phyloP scores from a whole-genome alignment of 2,797 vertebrate species.

The Meriones psammophilus region DNA sequence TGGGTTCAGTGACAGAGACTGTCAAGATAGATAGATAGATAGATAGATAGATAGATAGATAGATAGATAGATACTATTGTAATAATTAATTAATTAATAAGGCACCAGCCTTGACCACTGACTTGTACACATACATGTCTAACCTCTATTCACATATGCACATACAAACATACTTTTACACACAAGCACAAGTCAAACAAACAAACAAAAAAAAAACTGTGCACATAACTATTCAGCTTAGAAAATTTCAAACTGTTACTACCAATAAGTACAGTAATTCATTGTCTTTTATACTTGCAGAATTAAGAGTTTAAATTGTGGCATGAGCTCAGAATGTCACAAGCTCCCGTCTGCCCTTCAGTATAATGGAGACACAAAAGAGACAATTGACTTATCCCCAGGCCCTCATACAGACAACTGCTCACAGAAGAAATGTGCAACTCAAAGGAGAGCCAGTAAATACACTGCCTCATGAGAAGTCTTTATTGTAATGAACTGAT shows the following conservation, averaged over 20 bases:
- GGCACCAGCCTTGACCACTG: not conserved
- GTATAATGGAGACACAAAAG: not conserved
- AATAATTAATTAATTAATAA: not conserved
- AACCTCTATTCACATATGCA: not conserved
- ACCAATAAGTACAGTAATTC: not conserved
- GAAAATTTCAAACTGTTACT: not conserved
- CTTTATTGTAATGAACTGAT: constrained; percentile 35
- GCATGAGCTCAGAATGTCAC: not conserved
- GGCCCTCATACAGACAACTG: not conserved
- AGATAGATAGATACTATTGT: too few species aligned
- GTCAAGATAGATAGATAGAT: not conserved
- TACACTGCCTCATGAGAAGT: not conserved
- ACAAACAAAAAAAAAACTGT: constrained; percentile 20
- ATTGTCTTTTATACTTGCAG: not conserved
- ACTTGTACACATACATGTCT: not conserved
- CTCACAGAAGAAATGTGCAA: constrained; percentile 20
- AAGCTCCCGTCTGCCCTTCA: not conserved
- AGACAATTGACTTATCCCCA: not conserved
- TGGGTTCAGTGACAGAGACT: not conserved
- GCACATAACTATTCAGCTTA: not conserved
- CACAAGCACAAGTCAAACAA: not conserved
- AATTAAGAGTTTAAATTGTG: constrained; percentile 23
- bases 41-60: too few species aligned
- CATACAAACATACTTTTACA: not conserved
- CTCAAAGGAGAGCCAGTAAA: constrained; percentile 7